Evolutionary conservation across 2,888 invertebrate species (phyloP).

Genomic region (Clivina fossor): DNA sequence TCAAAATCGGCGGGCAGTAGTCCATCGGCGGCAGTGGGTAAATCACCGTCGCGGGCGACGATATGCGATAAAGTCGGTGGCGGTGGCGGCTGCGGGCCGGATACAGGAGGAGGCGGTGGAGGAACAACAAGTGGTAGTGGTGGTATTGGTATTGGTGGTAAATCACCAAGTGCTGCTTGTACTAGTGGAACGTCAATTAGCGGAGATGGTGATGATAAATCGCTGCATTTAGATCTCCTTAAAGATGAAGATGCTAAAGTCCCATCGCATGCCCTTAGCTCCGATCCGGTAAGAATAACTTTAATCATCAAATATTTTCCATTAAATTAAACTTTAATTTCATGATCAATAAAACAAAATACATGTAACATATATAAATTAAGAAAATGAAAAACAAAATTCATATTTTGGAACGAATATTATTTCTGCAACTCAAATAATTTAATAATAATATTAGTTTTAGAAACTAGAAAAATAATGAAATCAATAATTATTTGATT

Average conservation of each 20-base stretch:
- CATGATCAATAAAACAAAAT: no score
- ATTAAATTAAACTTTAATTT: no score
- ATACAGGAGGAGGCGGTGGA: no score
- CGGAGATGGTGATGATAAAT: slow-evolving; percentile 24
- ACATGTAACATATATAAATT: no score
- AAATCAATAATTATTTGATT: no score
- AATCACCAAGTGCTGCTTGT: slow-evolving; percentile 14
- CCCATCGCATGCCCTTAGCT: slow-evolving; percentile 57
- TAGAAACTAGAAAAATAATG: no score
- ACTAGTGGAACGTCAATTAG: background rate
- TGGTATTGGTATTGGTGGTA: slow-evolving; percentile 44
- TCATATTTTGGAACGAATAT: no score
- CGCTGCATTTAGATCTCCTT: slow-evolving; percentile 33
- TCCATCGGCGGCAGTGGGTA: slow-evolving; percentile 44
- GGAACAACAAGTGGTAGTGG: no score
- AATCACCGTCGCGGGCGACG: slow-evolving; percentile 46
- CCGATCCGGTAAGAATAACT: slow-evolving; percentile 54
- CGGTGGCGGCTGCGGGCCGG: slow-evolving; percentile 42
- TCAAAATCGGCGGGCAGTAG: slow-evolving; percentile 44
- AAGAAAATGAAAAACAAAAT: no score
- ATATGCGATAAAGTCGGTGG: slow-evolving; percentile 39
- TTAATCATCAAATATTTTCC: no score
- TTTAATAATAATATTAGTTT: no score
- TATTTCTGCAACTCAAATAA: no score
- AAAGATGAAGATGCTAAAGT: slow-evolving; percentile 54